These are phyloP conservation scores for Oreortyx pictus DNA, from an alignment of 2,797 vertebrate species.

Conservation along the genomic window DNA sequence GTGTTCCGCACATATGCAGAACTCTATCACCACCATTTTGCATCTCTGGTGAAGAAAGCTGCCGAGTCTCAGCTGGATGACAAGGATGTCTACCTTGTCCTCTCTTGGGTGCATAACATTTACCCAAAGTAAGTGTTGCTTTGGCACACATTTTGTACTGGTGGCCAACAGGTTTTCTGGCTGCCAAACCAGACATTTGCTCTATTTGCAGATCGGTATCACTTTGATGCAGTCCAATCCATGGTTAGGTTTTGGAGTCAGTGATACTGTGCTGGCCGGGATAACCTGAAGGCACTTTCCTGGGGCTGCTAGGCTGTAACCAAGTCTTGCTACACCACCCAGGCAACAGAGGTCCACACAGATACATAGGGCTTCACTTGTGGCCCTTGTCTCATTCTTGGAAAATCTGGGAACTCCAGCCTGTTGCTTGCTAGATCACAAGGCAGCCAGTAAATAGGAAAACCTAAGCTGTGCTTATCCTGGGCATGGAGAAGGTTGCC, in stretches of 20 bases:
- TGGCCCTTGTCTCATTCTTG: not conserved
- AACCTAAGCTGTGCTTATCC: not conserved
- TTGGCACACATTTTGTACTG: not conserved
- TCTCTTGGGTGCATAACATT: constrained; percentile 84
- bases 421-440: not conserved
- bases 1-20: constrained; percentile 84
- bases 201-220: not conserved
- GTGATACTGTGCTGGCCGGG: not conserved
- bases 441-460: not conserved
- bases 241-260: not conserved
- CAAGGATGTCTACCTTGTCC: constrained; percentile 84
- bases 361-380: not conserved
- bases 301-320: not conserved
- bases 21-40: constrained; percentile 85
- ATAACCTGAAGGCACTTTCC: not conserved
- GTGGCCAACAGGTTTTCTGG: not conserved
- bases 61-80: constrained; percentile 73
- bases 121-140: constrained; percentile 87
- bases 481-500: not conserved
- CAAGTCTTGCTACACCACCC: not conserved
- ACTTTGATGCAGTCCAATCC: fast-evolving
- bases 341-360: not conserved
- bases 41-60: constrained; percentile 71
- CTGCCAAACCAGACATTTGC: not conserved
- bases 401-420: not conserved